Evolutionary conservation across 2,888 invertebrate genomes (phyloP), one percentile per base, ranked within the genome.

Genomic region (Cheilosia vulpina): DNA sequence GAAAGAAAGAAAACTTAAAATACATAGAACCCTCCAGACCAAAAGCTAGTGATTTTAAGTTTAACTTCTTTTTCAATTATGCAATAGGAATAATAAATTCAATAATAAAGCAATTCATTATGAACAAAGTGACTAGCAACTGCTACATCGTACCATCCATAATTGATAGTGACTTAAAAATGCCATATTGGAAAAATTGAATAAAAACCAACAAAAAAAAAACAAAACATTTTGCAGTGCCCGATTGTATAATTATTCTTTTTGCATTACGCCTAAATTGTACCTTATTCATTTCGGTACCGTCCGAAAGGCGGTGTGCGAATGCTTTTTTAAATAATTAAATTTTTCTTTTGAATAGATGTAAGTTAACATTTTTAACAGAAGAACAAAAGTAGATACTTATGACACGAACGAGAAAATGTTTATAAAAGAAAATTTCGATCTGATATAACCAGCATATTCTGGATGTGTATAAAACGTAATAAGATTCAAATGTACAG

Each of bases 11-110:
- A 24, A 63, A 27, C 43, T 43, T 45, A 41, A 38, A 66, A 72
- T 50, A 68, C 53, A 50, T 69, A 68, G 57, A 84, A 84, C 83
- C 83, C 79, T 84, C 83, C 83, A 84, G 83, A 84, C 83, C 83
- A 84, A 84, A 62, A 63, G 79, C 83, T 84, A 84, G 75, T 79
- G 69, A 84, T 57, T 79, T 69, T 69, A 65, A 58, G 57, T 83
- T 73, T 38, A 21, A 58, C 66, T 41, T 71, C 6, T 52, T 27
- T 57, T 34, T 17, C n/a, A 65, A 63, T 58, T 45, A 43, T 73
- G 34, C 79, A 79, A 50, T 69, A 72, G 45, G 43, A 45, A 76
- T 38, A 50, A 57, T 38, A 65, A 27, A 27, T 27, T 27, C 6
- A 27, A 27, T 7, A 27, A 27, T 27, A 63, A 41, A 60, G 47